These are phyloP conservation scores for Strigamia crassipes DNA, from an alignment of 2,888 invertebrate species.

Conservation along the genomic window DNA sequence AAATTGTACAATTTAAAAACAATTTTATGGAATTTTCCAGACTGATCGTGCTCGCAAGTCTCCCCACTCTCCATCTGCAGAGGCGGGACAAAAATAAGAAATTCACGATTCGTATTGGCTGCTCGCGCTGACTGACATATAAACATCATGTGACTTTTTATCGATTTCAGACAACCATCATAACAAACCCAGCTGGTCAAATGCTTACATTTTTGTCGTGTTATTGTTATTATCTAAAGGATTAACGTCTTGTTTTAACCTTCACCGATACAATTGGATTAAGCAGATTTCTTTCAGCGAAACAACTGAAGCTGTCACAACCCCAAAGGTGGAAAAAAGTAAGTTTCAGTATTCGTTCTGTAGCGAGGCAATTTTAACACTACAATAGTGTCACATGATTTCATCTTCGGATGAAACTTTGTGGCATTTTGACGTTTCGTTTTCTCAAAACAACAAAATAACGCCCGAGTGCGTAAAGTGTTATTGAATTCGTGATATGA, in stretches of 20 bases:
- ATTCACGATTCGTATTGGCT: not conserved
- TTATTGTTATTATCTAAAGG: conserved; percentile 2
- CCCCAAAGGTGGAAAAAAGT: not conserved
- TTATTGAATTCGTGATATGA: not conserved
- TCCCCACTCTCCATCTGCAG: conserved; percentile 39
- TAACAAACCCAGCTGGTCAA: conserved; percentile 36
- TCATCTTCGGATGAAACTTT: not conserved
- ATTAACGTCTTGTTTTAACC: not conserved
- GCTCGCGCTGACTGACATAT: conserved; percentile 1
- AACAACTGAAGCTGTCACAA: not conserved
- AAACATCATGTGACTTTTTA: conserved; percentile 41
- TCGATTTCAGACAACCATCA: conserved; percentile 28
- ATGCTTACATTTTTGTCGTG: not conserved
- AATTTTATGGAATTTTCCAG: not conserved
- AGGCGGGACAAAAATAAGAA: conserved; percentile 39
- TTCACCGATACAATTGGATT: not conserved
- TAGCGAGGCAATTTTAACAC: not conserved
- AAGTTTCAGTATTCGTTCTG: not conserved
- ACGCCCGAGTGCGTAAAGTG: not conserved
- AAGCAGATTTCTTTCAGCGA: not conserved
- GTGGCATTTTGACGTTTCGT: not conserved
- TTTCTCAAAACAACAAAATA: not conserved
- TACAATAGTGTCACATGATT: not conserved
- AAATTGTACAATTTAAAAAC: not conserved
- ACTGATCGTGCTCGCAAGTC: not conserved